These are phyloP conservation scores for Nemotelus pantherinus DNA, from an alignment of 2,888 invertebrate genomes.

Conservation along the genomic window DNA sequence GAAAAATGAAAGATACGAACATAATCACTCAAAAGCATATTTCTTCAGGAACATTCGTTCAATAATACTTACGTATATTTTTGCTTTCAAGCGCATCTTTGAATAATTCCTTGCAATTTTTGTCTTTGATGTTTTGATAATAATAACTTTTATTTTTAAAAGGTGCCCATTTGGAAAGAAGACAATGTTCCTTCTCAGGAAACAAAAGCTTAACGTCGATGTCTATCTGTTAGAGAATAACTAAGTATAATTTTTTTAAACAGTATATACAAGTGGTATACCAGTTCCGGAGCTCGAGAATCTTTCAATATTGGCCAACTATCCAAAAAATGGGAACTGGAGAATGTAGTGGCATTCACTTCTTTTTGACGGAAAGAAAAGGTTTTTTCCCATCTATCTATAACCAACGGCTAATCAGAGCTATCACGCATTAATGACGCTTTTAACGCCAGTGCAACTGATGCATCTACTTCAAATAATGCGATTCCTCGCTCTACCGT, in stretches of 20 bases:
- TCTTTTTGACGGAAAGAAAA: background rate
- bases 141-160: background rate
- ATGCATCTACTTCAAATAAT: background rate
- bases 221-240: constrained; percentile 36
- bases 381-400: background rate
- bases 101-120: background rate
- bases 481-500: background rate
- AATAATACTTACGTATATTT: background rate
- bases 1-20: background rate
- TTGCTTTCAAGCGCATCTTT: background rate
- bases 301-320: no score
- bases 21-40: background rate
- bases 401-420: background rate
- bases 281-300: no score
- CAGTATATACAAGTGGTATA: no score
- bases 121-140: background rate
- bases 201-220: background rate
- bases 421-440: background rate
- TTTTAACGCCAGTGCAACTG: background rate
- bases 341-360: background rate
- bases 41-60: background rate
- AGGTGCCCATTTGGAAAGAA: background rate
- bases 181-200: background rate
- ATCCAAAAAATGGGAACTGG: no score
- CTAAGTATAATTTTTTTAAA: no score